phyloP scores from a whole-genome alignment of 2,888 invertebrate species.

The Nymphalis urticae region DNA sequence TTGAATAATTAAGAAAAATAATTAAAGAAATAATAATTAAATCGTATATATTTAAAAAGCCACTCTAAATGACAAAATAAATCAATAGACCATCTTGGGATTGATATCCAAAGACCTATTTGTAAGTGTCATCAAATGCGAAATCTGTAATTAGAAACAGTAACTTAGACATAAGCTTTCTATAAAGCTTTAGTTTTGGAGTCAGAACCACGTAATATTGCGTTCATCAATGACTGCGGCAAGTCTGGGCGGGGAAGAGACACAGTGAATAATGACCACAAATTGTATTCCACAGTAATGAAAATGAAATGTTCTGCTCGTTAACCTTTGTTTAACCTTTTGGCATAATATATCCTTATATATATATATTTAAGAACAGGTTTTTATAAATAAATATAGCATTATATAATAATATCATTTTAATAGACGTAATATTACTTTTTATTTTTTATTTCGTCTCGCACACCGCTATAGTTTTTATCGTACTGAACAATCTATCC shows the following conservation, averaged over 20 bases:
- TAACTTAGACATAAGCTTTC: slow-evolving; percentile 21
- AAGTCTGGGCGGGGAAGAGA: slow-evolving; percentile 31
- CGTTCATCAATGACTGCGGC: slow-evolving; percentile 34
- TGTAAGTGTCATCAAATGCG: slow-evolving; percentile 7
- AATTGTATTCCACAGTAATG: slow-evolving; percentile 34
- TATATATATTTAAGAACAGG: no score
- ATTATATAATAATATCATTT: no score
- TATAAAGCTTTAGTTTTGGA: slow-evolving; percentile 17
- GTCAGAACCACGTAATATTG: slow-evolving; percentile 20
- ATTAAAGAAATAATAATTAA: no score
- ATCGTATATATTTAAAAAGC: no score
- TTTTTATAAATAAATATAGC: no score
- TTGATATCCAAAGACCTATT: neutral
- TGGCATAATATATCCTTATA: neutral
- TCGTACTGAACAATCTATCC: no score
- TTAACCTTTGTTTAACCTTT: slow-evolving; percentile 27
- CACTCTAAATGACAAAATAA: no score
- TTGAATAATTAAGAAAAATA: no score
- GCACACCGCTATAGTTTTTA: no score
- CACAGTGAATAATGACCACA: slow-evolving; percentile 34
- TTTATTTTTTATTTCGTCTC: no score
- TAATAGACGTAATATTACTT: no score
- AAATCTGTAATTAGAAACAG: slow-evolving; percentile 14
- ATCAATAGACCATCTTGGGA: neutral
- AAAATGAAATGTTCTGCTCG: slow-evolving; percentile 33